Evolutionary conservation across 1,140 invertebrate species (phyloP).

Genomic region (Ooceraea biroi): DNA sequence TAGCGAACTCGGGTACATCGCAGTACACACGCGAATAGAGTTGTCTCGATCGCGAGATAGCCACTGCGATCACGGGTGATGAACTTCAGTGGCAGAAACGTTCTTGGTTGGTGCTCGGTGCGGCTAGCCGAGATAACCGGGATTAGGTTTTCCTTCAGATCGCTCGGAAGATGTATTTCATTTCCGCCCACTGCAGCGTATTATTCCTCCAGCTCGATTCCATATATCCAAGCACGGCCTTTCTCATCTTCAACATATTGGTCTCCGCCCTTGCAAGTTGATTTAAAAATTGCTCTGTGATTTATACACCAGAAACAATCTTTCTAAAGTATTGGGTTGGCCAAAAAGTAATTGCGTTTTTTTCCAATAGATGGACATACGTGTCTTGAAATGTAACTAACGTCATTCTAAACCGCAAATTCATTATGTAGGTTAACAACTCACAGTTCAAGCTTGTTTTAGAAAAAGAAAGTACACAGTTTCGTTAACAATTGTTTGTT

Average conservation of each 20-base stretch:
- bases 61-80: conserved; percentile 10
- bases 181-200: not conserved
- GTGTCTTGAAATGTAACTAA: too few species aligned
- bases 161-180: not conserved
- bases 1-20: conserved; percentile 23
- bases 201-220: not conserved
- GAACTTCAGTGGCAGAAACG: not conserved
- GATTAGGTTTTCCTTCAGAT: conserved; percentile 16
- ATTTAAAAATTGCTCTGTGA: too few species aligned
- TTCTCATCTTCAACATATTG: not conserved
- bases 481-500: too few species aligned
- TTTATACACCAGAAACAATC: too few species aligned
- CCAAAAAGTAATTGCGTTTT: too few species aligned
- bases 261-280: too few species aligned
- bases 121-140: not conserved
- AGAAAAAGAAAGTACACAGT: too few species aligned
- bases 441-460: too few species aligned
- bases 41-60: conserved; percentile 13
- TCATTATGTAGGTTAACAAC: too few species aligned
- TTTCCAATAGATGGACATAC: too few species aligned
- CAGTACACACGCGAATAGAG: conserved; percentile 7
- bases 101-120: not conserved
- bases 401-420: too few species aligned
- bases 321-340: too few species aligned
- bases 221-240: not conserved